Conservation (phyloP, 2,797 vertebrate genomes). For the Catamblyrhynchus diadema region DNA sequence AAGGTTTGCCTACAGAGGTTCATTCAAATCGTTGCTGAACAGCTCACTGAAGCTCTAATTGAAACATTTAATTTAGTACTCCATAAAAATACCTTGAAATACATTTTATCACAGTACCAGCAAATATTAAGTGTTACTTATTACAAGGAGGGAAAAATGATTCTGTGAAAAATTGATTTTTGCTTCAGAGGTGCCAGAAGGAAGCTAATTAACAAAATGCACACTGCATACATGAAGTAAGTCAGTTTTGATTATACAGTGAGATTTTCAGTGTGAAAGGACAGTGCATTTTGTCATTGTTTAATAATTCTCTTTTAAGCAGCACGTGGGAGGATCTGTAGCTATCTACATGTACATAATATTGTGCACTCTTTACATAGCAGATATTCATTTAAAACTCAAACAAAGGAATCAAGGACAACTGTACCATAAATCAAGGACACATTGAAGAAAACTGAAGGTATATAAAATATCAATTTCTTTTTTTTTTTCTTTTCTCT, state of each 20-base stretch:
- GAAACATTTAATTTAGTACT: conserved; percentile 61
- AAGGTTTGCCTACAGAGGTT: conserved; percentile 20
- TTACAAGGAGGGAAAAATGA: conserved; percentile 9
- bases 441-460: not conserved
- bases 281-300: not conserved
- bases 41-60: conserved; percentile 46
- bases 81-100: conserved; percentile 30
- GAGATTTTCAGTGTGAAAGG: not conserved
- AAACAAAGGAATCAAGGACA: conserved; percentile 20
- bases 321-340: not conserved
- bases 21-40: conserved; percentile 41
- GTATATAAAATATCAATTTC: not conserved
- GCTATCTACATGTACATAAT: not conserved
- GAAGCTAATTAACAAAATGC: conserved; percentile 47
- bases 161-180: conserved; percentile 41
- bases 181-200: conserved; percentile 30
- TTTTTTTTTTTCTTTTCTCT: not conserved
- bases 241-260: not conserved
- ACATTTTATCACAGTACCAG: conserved; percentile 25
- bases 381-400: not conserved
- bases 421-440: conserved; percentile 26
- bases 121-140: conserved; percentile 49
- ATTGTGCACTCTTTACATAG: not conserved
- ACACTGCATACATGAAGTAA: not conserved
- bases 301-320: conserved; percentile 8